Conservation (phyloP, 2,797 vertebrate species). For the Melanotaenia parkinsoni region DNA sequence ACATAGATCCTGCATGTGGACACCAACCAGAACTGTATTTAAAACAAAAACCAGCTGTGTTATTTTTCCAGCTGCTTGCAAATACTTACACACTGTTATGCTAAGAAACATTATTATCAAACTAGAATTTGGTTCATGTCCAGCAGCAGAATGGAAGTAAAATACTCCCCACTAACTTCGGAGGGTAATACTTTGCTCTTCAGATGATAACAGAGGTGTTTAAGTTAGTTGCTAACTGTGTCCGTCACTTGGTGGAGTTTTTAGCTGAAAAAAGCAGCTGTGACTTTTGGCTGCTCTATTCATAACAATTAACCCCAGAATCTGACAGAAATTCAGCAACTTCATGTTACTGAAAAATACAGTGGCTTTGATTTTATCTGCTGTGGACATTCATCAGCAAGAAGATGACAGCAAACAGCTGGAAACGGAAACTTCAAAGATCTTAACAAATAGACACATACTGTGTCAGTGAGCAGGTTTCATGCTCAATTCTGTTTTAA, state of each 20-base stretch:
- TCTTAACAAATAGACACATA: too few relatives aligned
- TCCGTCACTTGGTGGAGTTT: neutral
- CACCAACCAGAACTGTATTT: neutral
- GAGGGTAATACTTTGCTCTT: neutral
- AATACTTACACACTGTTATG: neutral
- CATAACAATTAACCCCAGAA: too few relatives aligned
- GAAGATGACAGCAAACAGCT: too few relatives aligned
- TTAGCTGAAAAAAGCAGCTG: neutral
- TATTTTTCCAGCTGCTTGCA: neutral
- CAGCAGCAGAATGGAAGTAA: neutral
- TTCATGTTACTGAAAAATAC: too few relatives aligned
- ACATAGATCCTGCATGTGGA: neutral
- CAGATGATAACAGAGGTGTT: neutral
- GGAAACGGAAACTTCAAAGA: too few relatives aligned
- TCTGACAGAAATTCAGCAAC: too few relatives aligned
- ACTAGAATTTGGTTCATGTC: neutral
- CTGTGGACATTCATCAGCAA: too few relatives aligned
- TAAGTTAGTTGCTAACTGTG: neutral
- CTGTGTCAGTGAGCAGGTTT: slow-evolving; percentile 10
- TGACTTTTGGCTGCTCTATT: neutral
- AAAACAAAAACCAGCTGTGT: neutral
- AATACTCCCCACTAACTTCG: neutral
- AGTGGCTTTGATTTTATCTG: too few relatives aligned
- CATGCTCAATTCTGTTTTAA: neutral
- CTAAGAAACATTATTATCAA: neutral